phyloP scores from a whole-genome alignment of 2,113 vertebrate genomes.

The Gambusia affinis region DNA sequence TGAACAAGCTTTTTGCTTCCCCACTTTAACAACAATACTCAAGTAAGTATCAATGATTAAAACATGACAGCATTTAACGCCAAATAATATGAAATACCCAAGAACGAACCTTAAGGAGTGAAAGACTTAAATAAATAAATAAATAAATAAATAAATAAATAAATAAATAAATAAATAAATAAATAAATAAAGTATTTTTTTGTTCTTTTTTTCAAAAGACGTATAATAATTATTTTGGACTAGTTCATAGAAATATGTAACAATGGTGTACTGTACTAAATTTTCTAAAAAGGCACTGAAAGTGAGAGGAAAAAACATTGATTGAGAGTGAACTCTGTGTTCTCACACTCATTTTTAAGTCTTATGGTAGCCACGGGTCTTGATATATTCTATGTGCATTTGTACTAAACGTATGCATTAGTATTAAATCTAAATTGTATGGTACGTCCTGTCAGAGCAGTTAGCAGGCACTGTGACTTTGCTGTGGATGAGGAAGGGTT shows the following conservation, averaged over 20 bases:
- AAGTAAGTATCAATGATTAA: neutral
- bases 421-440: constrained; percentile 22
- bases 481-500: constrained; percentile 69
- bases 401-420: neutral
- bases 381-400: neutral
- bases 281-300: neutral
- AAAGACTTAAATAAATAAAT: neutral
- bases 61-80: neutral
- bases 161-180: neutral
- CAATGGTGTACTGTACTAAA: neutral
- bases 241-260: neutral
- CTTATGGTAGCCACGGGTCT: neutral
- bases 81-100: neutral
- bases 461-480: constrained; percentile 41
- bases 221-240: too few relatives aligned
- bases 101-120: neutral
- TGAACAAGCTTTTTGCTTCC: too few relatives aligned
- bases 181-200: neutral
- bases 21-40: too few relatives aligned
- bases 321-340: neutral
- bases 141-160: neutral
- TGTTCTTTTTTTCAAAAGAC: neutral
- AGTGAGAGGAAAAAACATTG: neutral
- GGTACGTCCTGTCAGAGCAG: constrained; percentile 29
- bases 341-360: neutral